A percentile compares a stretch with the other conserved stretches of the same genome.
phyloP scores from a whole-genome alignment of 1,140 invertebrate genomes.

The Acromyrmex echinatior region DNA sequence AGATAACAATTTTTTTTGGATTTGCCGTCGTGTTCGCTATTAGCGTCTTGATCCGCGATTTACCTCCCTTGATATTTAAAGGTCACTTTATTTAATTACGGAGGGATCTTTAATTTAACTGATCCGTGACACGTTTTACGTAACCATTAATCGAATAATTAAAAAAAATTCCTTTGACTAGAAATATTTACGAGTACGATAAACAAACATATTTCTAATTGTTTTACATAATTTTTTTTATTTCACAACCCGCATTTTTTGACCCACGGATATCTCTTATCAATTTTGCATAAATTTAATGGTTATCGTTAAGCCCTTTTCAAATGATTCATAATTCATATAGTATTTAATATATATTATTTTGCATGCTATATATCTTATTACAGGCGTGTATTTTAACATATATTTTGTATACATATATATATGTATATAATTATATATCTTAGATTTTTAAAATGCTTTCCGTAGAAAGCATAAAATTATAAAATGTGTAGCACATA shows the following conservation, averaged over 20 bases:
- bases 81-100: slow-evolving; percentile 53
- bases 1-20: slow-evolving; percentile 48
- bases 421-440: no score
- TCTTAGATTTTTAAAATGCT: not conserved
- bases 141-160: not conserved
- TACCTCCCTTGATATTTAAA: slow-evolving; percentile 51
- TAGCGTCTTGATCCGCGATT: slow-evolving; percentile 36
- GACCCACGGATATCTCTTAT: not conserved
- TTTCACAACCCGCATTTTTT: not conserved
- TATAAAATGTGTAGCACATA: not conserved
- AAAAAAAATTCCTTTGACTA: not conserved
- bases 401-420: not conserved
- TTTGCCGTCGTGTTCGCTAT: slow-evolving; percentile 7
- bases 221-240: not conserved
- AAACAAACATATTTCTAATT: not conserved
- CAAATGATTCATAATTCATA: not conserved
- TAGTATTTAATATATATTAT: not conserved
- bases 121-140: not conserved
- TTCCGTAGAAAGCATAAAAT: not conserved
- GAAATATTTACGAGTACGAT: not conserved
- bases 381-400: not conserved
- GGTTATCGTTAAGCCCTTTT: not conserved
- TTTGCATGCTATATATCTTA: not conserved
- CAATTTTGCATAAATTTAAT: not conserved
- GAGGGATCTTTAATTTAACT: slow-evolving; percentile 40